A percentile compares a stretch with the other conserved stretches of the same genome.
Evolutionary conservation across 2,113 vertebrate species (phyloP).

Genomic region (Pedionomus torquatus): DNA sequence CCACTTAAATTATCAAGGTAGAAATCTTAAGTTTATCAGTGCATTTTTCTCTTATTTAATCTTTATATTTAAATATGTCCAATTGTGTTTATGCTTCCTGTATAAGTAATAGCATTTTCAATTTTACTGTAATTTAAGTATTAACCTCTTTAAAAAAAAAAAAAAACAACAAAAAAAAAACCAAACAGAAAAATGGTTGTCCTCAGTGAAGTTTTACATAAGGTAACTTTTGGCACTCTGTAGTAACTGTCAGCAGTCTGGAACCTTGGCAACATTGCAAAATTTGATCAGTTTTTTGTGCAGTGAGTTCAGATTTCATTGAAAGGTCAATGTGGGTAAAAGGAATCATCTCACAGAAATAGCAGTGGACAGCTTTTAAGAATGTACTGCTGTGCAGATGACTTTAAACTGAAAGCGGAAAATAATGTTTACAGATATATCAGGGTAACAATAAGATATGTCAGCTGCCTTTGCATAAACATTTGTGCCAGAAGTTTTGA

Average conservation of each 20-base stretch:
- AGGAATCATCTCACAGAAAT: conserved; percentile 17
- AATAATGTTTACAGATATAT: not conserved
- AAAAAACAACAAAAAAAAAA: too few species aligned
- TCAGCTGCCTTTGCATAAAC: not conserved
- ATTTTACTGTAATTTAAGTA: not conserved
- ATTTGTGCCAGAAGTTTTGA: conserved; percentile 18
- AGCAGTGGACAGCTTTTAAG: not conserved
- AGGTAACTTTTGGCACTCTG: not conserved
- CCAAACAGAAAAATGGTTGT: not conserved
- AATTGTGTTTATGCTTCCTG: not conserved
- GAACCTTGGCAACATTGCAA: conserved; percentile 40
- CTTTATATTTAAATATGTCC: not conserved
- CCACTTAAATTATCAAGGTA: not conserved
- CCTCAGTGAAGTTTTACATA: not conserved
- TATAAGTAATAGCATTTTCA: not conserved
- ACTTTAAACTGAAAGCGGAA: conserved; percentile 5
- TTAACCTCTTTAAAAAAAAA: not conserved
- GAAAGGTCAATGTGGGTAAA: conserved; percentile 19
- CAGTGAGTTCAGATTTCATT: conserved; percentile 45
- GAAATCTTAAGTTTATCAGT: not conserved
- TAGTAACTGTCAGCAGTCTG: not conserved
- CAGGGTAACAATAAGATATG: not conserved
- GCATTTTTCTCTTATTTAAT: not conserved
- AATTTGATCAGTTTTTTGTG: conserved; percentile 45
- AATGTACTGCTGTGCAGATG: not conserved